These are phyloP conservation scores for Pachycephala philippinensis DNA, from an alignment of 2,113 vertebrate species.

Conservation along the genomic window DNA sequence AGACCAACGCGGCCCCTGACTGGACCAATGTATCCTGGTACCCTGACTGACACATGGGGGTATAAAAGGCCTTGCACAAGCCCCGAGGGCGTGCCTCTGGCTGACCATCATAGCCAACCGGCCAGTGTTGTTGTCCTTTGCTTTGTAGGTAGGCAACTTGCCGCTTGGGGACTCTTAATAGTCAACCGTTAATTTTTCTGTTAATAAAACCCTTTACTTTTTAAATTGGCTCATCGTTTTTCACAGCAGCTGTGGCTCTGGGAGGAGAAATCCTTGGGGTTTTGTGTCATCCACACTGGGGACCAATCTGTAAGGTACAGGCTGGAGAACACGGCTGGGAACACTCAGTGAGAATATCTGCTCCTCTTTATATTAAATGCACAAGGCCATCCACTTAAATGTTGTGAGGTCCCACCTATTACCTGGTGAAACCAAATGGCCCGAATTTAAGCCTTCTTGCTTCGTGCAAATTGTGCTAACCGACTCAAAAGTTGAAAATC, in stretches of 20 bases:
- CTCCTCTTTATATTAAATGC: not conserved
- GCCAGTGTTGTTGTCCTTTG: too few relatives aligned
- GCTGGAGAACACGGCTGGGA: not conserved
- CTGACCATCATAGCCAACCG: too few relatives aligned
- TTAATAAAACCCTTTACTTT: too few relatives aligned
- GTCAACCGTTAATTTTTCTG: too few relatives aligned
- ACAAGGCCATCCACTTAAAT: not conserved
- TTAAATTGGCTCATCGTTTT: too few relatives aligned
- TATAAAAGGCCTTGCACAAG: too few relatives aligned
- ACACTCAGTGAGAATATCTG: not conserved
- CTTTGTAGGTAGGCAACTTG: too few relatives aligned
- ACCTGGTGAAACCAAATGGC: not conserved
- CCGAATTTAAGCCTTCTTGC: not conserved
- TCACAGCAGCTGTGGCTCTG: not conserved
- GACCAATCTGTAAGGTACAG: not conserved
- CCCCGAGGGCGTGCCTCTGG: too few relatives aligned
- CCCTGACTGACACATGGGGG: too few relatives aligned
- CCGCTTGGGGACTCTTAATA: too few relatives aligned
- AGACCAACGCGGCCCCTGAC: too few relatives aligned
- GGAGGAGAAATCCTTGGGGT: not conserved
- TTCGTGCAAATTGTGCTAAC: not conserved
- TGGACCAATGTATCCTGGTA: too few relatives aligned
- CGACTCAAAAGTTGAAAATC: not conserved
- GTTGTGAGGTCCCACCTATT: not conserved
- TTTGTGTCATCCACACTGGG: not conserved